Base-by-base conservation (phyloP, 2,797 vertebrate genomes). In the Chelmon rostratus region DNA sequence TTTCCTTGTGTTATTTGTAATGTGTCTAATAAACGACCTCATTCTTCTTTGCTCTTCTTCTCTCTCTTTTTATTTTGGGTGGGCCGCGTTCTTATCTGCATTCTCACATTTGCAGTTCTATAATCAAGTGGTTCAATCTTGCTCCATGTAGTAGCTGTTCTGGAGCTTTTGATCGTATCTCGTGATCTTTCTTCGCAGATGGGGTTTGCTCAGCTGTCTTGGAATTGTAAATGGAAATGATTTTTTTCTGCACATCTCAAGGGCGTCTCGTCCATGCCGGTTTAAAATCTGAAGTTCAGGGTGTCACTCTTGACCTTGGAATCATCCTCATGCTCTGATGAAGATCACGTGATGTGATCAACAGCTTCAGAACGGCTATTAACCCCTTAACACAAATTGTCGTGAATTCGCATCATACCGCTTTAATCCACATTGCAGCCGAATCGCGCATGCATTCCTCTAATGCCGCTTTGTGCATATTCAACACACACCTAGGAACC, bases 91-190 rank as follows among this genome's bases (percentile, higher is more conserved):
- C 47, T 68, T 44, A 59, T 59, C 37, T 52, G 15, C 35, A 37
- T 58, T 25, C 68, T 59, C 10, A 61, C 6, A 23, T 19, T 68
- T 35, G 15, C 25, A 37, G 2, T 5, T n/a, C 12, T 18, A 23
- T 46, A 61, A 53, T 53, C 23, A 56, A 23, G 56, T 8, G 19
- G 15, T 73, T 54, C 13, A 67, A 67, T 47, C 44, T 38, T n/a
- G 38, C 4, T 31, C 37, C 11, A 46, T 52, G 37, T 25, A 21
- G 56, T 57, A 58, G 42, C 21, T 31, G 50, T 18, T 68, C 46
- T 35, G 23, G 6, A 59, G 19, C 4, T 13, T 59, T 61, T 56
- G 23, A 64, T 78, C 59, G 11, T 23, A 66, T 78, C 44, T 42
- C 25, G 23, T 3, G 3, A 42, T 50, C 53, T 35, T 66, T 68